Conservation (phyloP, 2,797 vertebrate species). For the Lithobates sylvaticus region DNA sequence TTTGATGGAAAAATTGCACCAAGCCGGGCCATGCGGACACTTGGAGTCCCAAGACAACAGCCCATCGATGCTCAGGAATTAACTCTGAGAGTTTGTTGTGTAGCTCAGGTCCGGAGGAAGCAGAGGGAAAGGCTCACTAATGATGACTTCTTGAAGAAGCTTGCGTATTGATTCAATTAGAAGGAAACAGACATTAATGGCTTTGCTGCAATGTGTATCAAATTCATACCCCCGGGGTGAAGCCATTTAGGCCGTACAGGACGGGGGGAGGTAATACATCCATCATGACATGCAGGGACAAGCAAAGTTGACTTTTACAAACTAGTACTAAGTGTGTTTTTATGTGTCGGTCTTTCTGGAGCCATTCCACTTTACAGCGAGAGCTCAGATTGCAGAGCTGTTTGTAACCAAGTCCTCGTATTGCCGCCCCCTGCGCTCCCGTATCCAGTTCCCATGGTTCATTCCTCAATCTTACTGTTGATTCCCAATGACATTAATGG, state of each 20-base stretch:
- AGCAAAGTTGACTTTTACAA: constrained; percentile 18
- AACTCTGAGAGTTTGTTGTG: not conserved
- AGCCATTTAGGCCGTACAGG: not conserved
- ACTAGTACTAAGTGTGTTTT: constrained; percentile 7
- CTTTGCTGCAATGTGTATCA: constrained; percentile 23
- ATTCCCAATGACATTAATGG: not conserved
- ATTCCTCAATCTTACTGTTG: not conserved
- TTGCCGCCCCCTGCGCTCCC: no score
- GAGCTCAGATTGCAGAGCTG: constrained; percentile 12
- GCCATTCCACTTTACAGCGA: not conserved
- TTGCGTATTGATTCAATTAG: constrained; percentile 1
- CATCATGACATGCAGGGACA: not conserved
- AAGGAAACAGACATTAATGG: constrained; percentile 3
- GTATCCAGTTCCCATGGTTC: not conserved
- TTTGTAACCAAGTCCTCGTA: not conserved
- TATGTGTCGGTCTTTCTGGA: not conserved
- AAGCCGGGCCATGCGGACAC: not conserved
- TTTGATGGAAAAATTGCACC: not conserved
- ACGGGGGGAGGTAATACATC: constrained; percentile 8
- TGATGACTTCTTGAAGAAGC: not conserved
- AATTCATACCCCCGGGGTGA: not conserved
- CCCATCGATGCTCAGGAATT: not conserved
- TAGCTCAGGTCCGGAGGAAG: not conserved
- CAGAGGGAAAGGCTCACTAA: not conserved
- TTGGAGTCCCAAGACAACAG: not conserved